Percentiles rank a stretch among this genome's conserved stretches.
Evolutionary conservation across 2,888 invertebrate genomes (phyloP).

Genomic region (Scaptomyza cyrtandrae): DNA sequence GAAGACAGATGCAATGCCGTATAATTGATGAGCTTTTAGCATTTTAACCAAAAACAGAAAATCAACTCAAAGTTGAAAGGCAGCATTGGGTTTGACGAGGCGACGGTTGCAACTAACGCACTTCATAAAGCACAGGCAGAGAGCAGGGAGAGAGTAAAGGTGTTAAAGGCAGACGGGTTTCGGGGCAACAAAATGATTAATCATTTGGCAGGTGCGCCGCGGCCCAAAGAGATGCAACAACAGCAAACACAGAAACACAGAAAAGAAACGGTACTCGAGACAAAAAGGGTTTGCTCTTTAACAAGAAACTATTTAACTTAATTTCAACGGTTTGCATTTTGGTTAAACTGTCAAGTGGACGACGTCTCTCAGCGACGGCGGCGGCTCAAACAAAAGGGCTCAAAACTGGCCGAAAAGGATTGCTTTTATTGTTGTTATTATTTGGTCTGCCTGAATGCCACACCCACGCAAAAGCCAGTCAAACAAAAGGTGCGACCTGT

Average conservation of each 20-base stretch:
- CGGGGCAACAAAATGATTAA: slow-evolving; percentile 78
- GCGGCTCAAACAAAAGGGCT: slow-evolving; percentile 39
- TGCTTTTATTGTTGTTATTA: slow-evolving; percentile 49
- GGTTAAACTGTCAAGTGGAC: slow-evolving; percentile 79
- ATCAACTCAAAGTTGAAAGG: slow-evolving; percentile 38
- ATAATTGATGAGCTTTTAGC: slow-evolving; percentile 82
- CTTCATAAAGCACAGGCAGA: slow-evolving; percentile 16
- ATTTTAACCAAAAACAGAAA: slow-evolving; percentile 52
- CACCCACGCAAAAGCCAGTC: slow-evolving; percentile 52
- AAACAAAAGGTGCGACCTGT: slow-evolving; percentile 55
- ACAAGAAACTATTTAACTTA: slow-evolving; percentile 81
- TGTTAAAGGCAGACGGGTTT: slow-evolving; percentile 60
- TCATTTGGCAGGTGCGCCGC: slow-evolving; percentile 82
- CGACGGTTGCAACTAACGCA: slow-evolving; percentile 45
- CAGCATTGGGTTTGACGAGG: slow-evolving; percentile 22
- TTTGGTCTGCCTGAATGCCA: slow-evolving; percentile 58
- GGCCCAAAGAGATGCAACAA: slow-evolving; percentile 22
- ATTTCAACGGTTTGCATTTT: slow-evolving; percentile 70
- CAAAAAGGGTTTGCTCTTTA: slow-evolving; percentile 64
- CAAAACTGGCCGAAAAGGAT: slow-evolving; percentile 57
- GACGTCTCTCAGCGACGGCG: slow-evolving; percentile 18
- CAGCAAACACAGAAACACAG: slow-evolving; percentile 9
- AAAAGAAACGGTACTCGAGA: slow-evolving; percentile 62
- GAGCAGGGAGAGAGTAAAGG: slow-evolving; percentile 43
- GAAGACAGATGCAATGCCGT: slow-evolving; percentile 67